Evolutionary conservation across 2,113 vertebrate genomes (phyloP), one percentile per base, ranked within the genome.

Genomic region (Meleagris gallopavo): DNA sequence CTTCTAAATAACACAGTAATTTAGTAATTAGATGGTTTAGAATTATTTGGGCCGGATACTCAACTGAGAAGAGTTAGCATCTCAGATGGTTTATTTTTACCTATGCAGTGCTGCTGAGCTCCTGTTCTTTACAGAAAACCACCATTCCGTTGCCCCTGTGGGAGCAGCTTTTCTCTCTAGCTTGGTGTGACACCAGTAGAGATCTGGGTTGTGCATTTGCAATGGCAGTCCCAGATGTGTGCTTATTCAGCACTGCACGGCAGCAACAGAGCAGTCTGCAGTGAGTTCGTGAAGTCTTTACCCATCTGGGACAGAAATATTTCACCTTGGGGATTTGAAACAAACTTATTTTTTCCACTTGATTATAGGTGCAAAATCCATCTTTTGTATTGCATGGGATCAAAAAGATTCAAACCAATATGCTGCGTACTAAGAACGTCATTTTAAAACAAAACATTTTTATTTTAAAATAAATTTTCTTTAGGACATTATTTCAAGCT

Each of bases 351-450:
- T 66, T 45, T 91, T 32, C 22, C 20, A 11, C 58, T 48, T 54
- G 50, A 65, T 46, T 60, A 70, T 48, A 27, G 0, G 0, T 61
- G 57, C 27, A 61, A 54, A 81, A 65, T 61, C 45, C 65, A 76
- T 19, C 57, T 76, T 71, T 75, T 85, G 88, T 34, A 38, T 19
- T 43, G 32, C 5, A 13, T 0, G 1, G 13, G 32, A 72, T 84
- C 70, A 71, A 57, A 43, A 81, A 76, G 34, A 62, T 72, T 71
- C 57, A 71, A 66, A 66, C 45, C 24, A 25, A 7, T 19, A 16
- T 8, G 62, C 76, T 66, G 9, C 0, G 1, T 45, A 29, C 41
- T 32, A 32, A 57, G 69, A 88, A 76, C 0, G 0, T 50, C 1
- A 61, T 57, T 89, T 86, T 62, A 77, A 81, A 91, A 22, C 52